These are phyloP conservation scores for Lasioglossum zephyrum DNA, from an alignment of 2,888 invertebrate genomes.

Conservation along the genomic window DNA sequence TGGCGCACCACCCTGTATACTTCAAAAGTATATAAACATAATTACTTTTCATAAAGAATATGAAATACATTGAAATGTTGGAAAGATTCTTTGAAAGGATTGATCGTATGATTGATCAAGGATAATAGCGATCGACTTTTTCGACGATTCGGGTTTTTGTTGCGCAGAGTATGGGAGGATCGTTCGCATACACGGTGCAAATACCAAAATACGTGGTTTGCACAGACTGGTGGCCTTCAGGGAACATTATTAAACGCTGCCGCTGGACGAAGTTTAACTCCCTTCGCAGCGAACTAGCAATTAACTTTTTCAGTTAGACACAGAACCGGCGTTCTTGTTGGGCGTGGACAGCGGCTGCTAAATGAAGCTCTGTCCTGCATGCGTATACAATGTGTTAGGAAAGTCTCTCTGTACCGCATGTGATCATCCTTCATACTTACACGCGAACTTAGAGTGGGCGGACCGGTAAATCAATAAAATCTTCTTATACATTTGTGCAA, in stretches of 20 bases:
- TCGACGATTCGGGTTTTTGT: not conserved
- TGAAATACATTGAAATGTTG: too few relatives aligned
- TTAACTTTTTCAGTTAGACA: slow-evolving; percentile 76
- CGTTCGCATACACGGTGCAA: slow-evolving; percentile 22
- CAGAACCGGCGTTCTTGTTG: slow-evolving; percentile 56
- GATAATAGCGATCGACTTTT: not conserved
- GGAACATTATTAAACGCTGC: slow-evolving; percentile 67
- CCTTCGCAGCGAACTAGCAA: slow-evolving; percentile 63
- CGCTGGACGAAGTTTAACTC: slow-evolving; percentile 62
- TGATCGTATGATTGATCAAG: too few relatives aligned
- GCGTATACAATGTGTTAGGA: slow-evolving; percentile 17
- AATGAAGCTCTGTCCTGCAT: slow-evolving; percentile 22
- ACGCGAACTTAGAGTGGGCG: not conserved
- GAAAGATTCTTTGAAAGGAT: too few relatives aligned
- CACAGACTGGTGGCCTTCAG: slow-evolving; percentile 21
- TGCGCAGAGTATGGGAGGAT: not conserved
- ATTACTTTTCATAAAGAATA: too few relatives aligned
- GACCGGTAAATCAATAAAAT: not conserved
- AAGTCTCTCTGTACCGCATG: not conserved
- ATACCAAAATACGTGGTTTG: slow-evolving; percentile 37
- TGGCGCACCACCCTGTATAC: too few relatives aligned
- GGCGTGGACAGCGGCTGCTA: slow-evolving; percentile 52
- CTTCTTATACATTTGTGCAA: not conserved
- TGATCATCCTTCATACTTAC: not conserved
- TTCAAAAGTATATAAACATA: too few relatives aligned